These are phyloP conservation scores for Musca vetustissima DNA, from an alignment of 1,140 invertebrate genomes.

Conservation along the genomic window DNA sequence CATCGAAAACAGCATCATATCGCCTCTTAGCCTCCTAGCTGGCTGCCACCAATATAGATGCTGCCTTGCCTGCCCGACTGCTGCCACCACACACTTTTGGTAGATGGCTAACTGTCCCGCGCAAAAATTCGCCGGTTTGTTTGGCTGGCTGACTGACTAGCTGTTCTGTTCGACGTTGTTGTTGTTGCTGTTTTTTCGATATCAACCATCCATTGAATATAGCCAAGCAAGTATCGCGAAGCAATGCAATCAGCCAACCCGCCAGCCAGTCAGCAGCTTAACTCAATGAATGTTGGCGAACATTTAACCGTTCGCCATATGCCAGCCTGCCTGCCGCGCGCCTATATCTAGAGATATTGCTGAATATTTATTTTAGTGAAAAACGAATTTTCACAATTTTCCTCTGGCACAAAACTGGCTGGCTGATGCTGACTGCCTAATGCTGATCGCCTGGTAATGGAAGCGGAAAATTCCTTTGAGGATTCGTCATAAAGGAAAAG, in stretches of 20 bases:
- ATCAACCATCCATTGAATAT: background rate
- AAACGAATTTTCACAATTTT: conserved; percentile 25
- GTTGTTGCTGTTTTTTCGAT: background rate
- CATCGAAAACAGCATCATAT: too few relatives aligned
- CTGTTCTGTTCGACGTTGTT: background rate
- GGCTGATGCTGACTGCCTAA: too few relatives aligned
- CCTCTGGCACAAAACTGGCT: conserved; percentile 17
- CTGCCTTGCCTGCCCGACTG: too few relatives aligned
- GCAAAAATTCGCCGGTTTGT: conserved; percentile 4
- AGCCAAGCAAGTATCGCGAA: background rate
- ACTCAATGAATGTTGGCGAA: background rate
- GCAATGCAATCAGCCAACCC: background rate
- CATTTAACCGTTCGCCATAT: conserved; percentile 7
- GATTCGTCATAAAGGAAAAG: conserved; percentile 53
- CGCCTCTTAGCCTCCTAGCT: too few relatives aligned
- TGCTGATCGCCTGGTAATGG: conserved; percentile 52
- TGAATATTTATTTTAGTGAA: conserved; percentile 6
- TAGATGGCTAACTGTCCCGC: background rate
- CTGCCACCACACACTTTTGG: background rate
- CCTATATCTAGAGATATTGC: too few relatives aligned
- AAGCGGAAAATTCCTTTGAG: conserved; percentile 56
- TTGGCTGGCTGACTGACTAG: background rate
- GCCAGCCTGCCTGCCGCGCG: too few relatives aligned
- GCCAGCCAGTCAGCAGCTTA: conserved; percentile 1
- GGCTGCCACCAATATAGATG: too few relatives aligned